Base-by-base conservation (phyloP, 2,113 vertebrate species). In the Etheostoma spectabile region DNA sequence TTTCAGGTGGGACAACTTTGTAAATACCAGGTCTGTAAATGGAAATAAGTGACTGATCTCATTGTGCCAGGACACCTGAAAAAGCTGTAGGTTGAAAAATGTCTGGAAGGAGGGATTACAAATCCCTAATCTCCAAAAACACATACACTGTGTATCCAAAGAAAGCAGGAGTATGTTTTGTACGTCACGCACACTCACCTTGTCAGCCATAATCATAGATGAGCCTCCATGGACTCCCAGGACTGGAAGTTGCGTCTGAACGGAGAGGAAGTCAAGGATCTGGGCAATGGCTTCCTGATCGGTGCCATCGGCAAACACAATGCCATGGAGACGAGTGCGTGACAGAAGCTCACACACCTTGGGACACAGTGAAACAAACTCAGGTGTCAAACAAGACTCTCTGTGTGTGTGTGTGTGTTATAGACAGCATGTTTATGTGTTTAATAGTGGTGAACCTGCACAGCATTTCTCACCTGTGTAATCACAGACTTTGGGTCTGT, bases 261-360 rank as follows among this genome's bases (percentile, higher is more conserved):
- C 97, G 2, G 98, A 99, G 94, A 99, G 97, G 96, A 99, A 99
- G 98, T 99, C 98, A 94, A 99, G 96, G 95, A 99, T 99, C 95
- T 99, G 98, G 79, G 98, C 97, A 69, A 99, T 96, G 51, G 98
- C 97, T 91, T 99, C 98, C 91, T 99, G 98, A 93, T 99, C 97
- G 0, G 97, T 98, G 89, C 97, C 97, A 24, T 99, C 98, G 82
- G 97, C 98, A 88, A 99, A 99, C 89, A 99, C 96, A 48, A 99
- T 95, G 78, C 98, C 98, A 19, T 99, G 98, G 91, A 99, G 97
- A 91, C 97, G 97, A 64, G 96, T 97, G 81, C 97, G 96, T 7
- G 97, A 97, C 95, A 99, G 96, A 79, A 99, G 95, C 93, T 99
- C 98, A 3, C 98, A 99, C 90, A 99, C 95, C 84, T 99, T 94